Evolutionary conservation across 2,113 vertebrate species (phyloP), one percentile per base, ranked within the genome.

Genomic region (Thryonomys swinderianus): DNA sequence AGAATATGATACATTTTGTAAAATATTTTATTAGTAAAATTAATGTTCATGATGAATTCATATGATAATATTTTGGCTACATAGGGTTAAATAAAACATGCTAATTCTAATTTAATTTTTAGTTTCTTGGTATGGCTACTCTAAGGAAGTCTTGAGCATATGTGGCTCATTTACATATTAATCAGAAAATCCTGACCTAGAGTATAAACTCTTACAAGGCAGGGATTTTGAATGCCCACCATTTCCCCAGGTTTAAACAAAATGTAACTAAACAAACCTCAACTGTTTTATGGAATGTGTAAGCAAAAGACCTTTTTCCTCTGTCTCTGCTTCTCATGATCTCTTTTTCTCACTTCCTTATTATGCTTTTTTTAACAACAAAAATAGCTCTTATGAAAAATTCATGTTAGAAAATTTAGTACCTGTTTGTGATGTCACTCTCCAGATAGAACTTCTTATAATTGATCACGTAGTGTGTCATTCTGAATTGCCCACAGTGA

Each of bases 21-120:
- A 76, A 80, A 85, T 85, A 37, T 48, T 17, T 87, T n/a, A 73
- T 48, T 73, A 62, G n/a, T 59, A 81, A 66, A 69, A 90, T 92
- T 81, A 42, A 42, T 66, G 40, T 79, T 88, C 6, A 55, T 67
- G 71, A 12, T 25, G 53, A 59, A 6, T 27, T 48, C 12, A 80
- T 67, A 69, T 73, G 7, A 34, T 73, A 64, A 73, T 88, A 84
- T 27, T 61, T 81, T 81, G 13, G 18, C 30, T 17, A 40, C 16
- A 59, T 57, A 37, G n/a, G 14, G 17, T 83, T 91, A 80, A 85
- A 64, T 80, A 78, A 83, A 61, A 69, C 1, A 27, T 42, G 59
- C 30, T 62, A 85, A 69, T 51, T 12, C 23, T 83, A 92, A 48
- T 82, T 94, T 89, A 40, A 94, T 67, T 62, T 16, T 84, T 21